Conservation (phyloP, 2,113 vertebrate genomes). For the Pomatorhinus ruficollis region DNA sequence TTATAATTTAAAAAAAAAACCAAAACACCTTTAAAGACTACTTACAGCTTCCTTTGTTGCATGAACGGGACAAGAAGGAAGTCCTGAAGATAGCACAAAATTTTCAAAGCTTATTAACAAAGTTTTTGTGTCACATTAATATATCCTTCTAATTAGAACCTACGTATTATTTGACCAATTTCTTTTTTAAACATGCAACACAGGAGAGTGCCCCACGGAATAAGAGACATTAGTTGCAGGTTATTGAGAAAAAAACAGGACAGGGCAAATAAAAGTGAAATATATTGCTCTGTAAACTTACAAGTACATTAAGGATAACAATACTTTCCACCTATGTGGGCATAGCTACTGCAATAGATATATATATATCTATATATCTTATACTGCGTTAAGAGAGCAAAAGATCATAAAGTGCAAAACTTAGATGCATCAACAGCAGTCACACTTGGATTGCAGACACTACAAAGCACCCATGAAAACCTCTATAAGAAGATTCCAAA, state of each 20-base stretch:
- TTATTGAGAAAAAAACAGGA: not conserved
- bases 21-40: not conserved
- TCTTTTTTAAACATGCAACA: not conserved
- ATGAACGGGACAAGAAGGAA: not conserved
- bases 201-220: fast-evolving
- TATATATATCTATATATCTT: no score
- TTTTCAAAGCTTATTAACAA: not conserved
- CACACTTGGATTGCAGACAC: not conserved
- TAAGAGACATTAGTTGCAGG: not conserved
- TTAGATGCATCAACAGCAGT: not conserved
- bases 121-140: not conserved
- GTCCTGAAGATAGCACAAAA: not conserved
- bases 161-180: not conserved
- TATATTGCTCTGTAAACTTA: not conserved
- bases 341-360: not conserved
- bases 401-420: not conserved
- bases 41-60: not conserved
- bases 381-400: not conserved
- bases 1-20: not conserved
- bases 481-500: not conserved
- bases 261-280: not conserved
- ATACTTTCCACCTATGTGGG: not conserved
- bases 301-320: not conserved
- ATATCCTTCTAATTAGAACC: not conserved
- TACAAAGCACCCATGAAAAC: not conserved